Evolutionary conservation across 2,797 vertebrate species (phyloP).

Genomic region (Halcyon leucocephala): DNA sequence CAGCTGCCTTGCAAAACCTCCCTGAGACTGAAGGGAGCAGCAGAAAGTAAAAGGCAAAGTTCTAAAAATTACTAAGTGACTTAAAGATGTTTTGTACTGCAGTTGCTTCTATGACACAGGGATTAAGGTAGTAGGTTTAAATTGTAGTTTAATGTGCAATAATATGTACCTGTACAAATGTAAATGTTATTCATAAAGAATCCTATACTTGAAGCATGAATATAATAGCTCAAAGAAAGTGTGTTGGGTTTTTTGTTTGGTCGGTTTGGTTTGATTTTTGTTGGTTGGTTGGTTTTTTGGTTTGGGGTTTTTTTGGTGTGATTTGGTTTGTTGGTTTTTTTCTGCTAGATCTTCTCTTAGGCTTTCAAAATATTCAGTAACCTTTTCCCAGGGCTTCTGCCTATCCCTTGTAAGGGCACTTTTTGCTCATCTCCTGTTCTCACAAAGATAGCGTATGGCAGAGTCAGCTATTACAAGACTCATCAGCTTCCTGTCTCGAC

Average conservation of each 20-base stretch:
- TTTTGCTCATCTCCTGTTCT: constrained; percentile 37
- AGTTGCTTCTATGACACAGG: neutral
- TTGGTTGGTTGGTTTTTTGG: too few species aligned
- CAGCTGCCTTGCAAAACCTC: neutral
- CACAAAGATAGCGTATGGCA: neutral
- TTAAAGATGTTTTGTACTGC: neutral
- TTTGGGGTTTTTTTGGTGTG: too few species aligned
- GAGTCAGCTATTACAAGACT: constrained; percentile 49
- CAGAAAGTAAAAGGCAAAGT: neutral
- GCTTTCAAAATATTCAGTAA: neutral
- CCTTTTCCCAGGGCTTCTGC: constrained; percentile 6
- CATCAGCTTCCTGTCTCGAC: constrained; percentile 62
- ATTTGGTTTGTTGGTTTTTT: neutral
- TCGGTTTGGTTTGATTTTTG: too few species aligned
- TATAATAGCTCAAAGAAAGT: neutral
- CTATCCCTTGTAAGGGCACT: neutral
- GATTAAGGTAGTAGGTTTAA: neutral
- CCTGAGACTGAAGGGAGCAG: neutral
- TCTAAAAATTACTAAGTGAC: neutral
- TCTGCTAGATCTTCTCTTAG: neutral
- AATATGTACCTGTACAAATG: neutral
- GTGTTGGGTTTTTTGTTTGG: neutral
- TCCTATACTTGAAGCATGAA: neutral
- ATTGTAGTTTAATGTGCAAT: neutral
- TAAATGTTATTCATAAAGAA: neutral